Evolutionary conservation across 1,140 invertebrate species (phyloP), one percentile per base, ranked within the genome.

Genomic region (Antheraea pernyi): DNA sequence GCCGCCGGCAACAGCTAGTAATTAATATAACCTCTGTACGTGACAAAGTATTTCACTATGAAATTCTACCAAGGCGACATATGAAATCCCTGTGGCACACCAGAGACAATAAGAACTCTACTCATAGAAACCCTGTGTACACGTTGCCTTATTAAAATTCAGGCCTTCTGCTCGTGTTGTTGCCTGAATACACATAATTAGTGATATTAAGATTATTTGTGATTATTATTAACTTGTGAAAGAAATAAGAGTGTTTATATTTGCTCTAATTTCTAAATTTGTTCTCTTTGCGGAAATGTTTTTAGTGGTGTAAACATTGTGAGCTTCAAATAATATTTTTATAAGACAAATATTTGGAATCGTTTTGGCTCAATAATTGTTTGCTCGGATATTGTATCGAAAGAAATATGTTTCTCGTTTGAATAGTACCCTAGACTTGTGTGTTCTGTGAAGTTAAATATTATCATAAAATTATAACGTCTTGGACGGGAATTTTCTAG

Each of bases 61-160:
- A 19, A 13, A 53, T 53, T 13, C 11, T 53, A 53, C 46, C 16
- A 13, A 53, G 46, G 4, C 63, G 46, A 6, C 63, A 48, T 65
- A 65, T 65, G 61, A 65, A 65, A 22, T 48, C 30, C 63, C 42
- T 65, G 63, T 48, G 63, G 63, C 16, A 65, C 37, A 48, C 63
- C 63, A 46, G 39, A 65, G n/a, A 65, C 63, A 65, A 65, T 65
- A 65, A 65, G 63, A 22, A 65, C 39, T 65, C 63, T 39, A 18
- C 42, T 65, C 37, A 48, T 65, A 65, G 37, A 42, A 22, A 46
- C 42, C 39, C 63, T 65, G 19, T 65, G 63, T 19, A 65, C 42
- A 65, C 63, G 46, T 46, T 39, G 19, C 63, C 39, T 65, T 37
- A 46, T 65, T 65, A 65, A 65, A 65, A 65, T 65, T 65, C 63